Base-by-base conservation (phyloP, 2,888 invertebrate genomes). In the Allygus modestus region DNA sequence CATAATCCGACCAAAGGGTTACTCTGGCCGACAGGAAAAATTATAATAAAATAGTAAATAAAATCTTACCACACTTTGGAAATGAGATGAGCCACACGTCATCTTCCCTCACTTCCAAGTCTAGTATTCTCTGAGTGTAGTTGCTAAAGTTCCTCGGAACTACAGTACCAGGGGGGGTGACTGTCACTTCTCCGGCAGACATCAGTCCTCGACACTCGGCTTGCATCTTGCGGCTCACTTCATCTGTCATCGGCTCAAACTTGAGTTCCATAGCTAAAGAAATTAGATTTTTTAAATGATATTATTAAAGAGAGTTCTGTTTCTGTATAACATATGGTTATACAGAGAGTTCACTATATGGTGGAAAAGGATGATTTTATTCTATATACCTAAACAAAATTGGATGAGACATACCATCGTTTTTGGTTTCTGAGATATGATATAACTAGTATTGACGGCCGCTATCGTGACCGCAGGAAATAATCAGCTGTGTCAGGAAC, bases 1-100 rank as follows among this genome's bases (percentile, higher is more conserved):
- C n/a, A n/a, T n/a, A n/a, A n/a, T n/a, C n/a, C n/a, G n/a, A n/a
- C n/a, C n/a, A n/a, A n/a, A n/a, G n/a, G n/a, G n/a, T n/a, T n/a
- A n/a, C n/a, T n/a, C n/a, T n/a, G n/a, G n/a, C n/a, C n/a, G n/a
- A n/a, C n/a, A n/a, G n/a, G n/a, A n/a, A n/a, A n/a, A n/a, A n/a
- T n/a, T n/a, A n/a, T n/a, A n/a, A n/a, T n/a, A n/a, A n/a, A n/a
- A 37, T 7, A 37, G 9, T 37, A 9, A 37, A 37, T 37, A 37
- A 37, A 37, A 0, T 23, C 51, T 71, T 79, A 93, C 93, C 93
- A 83, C 92, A 91, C 90, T 93, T 93, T 0, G 92, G 93, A 89
- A 92, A 93, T 87, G 92, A 92, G 87, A 91, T 91, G 0, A 93
- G 90, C 92, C 92, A 93, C 31, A 92, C 88, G 86, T 93, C 93